Evolutionary conservation across 1,140 invertebrate genomes (phyloP), one percentile per base, ranked within the genome.

Genomic region (Oppia nitens): DNA sequence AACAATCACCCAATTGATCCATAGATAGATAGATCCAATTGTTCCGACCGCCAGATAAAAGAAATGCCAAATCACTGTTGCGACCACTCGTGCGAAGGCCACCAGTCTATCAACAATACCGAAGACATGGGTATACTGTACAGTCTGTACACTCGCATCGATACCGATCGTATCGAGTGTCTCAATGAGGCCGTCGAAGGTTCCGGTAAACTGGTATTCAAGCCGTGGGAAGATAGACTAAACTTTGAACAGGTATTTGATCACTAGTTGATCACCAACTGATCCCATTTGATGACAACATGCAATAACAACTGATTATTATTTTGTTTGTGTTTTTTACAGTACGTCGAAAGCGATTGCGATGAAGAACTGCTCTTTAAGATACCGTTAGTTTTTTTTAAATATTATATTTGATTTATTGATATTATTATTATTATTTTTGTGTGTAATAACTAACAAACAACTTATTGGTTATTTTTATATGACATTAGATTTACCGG

Each of bases 331-430:
- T 23, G 55, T 62, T 49, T 60, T 53, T 75, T 75, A 21, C 69
- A 94, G 86, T 90, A 75, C 79, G 92, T 96, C 0, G 83, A 94
- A 74, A 94, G 90, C 75, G 91, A 95, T 78, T 81, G 79, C 12
- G 92, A 96, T 76, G 84, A 88, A 72, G 92, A 96, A 74, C 73
- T 97, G 3, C 72, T 96, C 0, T 91, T 96, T 68, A 94, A 94
- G 71, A 89, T 97, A 67, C 91, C 91, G 79, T 83, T 74, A 76
- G 78, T 76, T 57, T 56, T 21, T 17, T 17, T 57, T 3, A 21
- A 60, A 21, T 28, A 59, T n/a, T n/a, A n/a, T n/a, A n/a, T n/a
- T n/a, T n/a, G n/a, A n/a, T n/a, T n/a, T n/a, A n/a, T n/a, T n/a
- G n/a, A n/a, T n/a, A n/a, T n/a, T n/a, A n/a, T n/a, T n/a, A n/a